Percentiles rank a stretch among this genome's conserved stretches.
Conservation (phyloP, 2,888 invertebrate species). For the Nymphalis c-album region DNA sequence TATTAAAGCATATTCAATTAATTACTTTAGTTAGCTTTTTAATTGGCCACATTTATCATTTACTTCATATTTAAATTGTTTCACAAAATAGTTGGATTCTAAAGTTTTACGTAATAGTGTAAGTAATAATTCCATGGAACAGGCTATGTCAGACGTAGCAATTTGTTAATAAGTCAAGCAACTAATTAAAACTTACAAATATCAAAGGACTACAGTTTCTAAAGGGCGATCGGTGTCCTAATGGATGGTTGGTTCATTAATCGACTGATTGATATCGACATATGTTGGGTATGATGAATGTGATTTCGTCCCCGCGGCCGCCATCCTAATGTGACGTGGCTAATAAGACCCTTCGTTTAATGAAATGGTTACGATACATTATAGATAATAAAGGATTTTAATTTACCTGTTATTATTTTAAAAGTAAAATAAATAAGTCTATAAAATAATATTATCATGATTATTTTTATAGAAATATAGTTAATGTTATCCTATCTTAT, state of each 20-base stretch:
- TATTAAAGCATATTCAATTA: too few species aligned
- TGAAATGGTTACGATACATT: conserved; percentile 23
- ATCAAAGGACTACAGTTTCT: conserved; percentile 37
- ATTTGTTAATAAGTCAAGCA: conserved; percentile 36
- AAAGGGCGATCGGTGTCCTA: conserved; percentile 38
- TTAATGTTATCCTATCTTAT: too few species aligned
- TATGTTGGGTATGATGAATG: conserved; percentile 56
- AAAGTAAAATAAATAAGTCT: background rate
- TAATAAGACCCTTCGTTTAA: conserved; percentile 48
- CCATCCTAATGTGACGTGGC: conserved; percentile 60
- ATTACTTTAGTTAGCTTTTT: too few species aligned
- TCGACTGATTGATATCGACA: conserved; percentile 66
- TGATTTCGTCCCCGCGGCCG: conserved; percentile 60
- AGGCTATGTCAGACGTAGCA: conserved; percentile 15
- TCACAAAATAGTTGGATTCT: too few species aligned
- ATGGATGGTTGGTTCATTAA: conserved; percentile 49
- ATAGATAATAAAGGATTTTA: conserved; percentile 15
- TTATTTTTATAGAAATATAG: background rate
- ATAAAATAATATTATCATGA: background rate
- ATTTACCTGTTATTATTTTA: conserved; percentile 9
- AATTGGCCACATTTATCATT: too few species aligned
- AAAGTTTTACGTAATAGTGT: too few species aligned
- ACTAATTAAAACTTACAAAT: conserved; percentile 33
- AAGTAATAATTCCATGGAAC: background rate
- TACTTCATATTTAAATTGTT: too few species aligned